Evolutionary conservation across 2,888 invertebrate genomes (phyloP), one percentile per base, ranked within the genome.

Genomic region (Drepana falcataria): DNA sequence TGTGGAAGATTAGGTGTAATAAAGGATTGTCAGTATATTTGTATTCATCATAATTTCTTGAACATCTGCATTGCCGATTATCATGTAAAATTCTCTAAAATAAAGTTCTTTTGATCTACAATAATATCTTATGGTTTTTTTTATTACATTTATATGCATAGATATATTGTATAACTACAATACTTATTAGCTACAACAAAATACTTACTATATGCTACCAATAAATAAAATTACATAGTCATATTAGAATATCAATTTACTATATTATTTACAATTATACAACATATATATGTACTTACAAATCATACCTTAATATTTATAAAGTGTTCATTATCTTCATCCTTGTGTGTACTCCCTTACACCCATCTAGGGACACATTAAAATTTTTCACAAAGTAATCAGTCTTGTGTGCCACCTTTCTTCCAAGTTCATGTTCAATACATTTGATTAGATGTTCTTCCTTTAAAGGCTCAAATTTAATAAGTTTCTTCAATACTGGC

Each of bases 101-200:
- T 91, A 91, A 91, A 91, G 89, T 91, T 91, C 90, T 91, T 91
- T 91, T 91, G 91, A 91, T 91, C 91, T 91, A 84, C 66, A 71
- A 68, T 65, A 70, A 60, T 9, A 56, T 63, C 59, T 34, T 40
- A 37, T 41, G 34, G 40, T 51, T 34, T 51, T 59, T 63, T 58
- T 58, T 62, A 54, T 52, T 53, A 54, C 35, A 48, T 41, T 9
- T 9, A 53, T 58, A 55, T 49, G 56, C 49, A 52, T 21, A 49
- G 51, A 34, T 47, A 35, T 2, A 49, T n/a, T 21, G 21, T 21
- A 21, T 21, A 21, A 21, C 21, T 21, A 21, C 47, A 52, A 51
- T 49, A 53, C 55, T 48, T 49, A 55, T 48, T 57, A 57, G 51
- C 51, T 54, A 62, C 37, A 55, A 53, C 53, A 49, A 53, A 55